phyloP scores from a whole-genome alignment of 2,113 vertebrate species.

The Ciconia boyciana region DNA sequence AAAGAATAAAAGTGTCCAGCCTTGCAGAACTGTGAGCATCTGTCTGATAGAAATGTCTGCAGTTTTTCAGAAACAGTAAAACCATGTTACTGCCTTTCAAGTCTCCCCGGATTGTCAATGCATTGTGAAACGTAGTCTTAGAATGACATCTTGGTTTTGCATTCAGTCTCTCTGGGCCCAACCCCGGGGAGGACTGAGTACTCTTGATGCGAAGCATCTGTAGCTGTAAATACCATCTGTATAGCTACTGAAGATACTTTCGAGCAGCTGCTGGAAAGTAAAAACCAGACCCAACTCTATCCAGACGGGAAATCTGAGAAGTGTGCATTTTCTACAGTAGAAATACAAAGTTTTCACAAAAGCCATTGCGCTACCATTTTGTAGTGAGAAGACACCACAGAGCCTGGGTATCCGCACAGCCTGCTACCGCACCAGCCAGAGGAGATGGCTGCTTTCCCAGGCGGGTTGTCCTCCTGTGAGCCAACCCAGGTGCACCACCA shows the following conservation, averaged over 20 bases:
- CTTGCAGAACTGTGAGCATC: conserved; percentile 24
- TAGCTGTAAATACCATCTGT: background rate
- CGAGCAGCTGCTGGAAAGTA: background rate
- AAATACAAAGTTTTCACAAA: background rate
- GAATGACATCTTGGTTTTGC: background rate
- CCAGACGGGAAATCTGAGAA: background rate
- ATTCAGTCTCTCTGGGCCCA: background rate
- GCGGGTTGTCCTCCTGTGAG: background rate
- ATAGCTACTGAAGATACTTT: background rate
- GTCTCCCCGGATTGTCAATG: background rate
- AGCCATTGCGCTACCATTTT: accelerated
- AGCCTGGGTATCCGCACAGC: accelerated
- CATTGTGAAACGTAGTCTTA: background rate
- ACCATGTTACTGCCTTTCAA: background rate
- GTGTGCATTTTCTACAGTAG: accelerated
- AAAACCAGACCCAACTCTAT: background rate
- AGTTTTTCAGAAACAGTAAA: background rate
- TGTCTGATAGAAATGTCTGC: background rate
- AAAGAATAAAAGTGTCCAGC: background rate
- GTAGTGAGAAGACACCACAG: background rate
- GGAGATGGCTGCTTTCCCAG: background rate
- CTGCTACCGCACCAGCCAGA: background rate
- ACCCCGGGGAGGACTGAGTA: accelerated
- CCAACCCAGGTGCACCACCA: accelerated
- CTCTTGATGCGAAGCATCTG: background rate